These are phyloP conservation scores for Sebastes itinus DNA, from an alignment of 2,797 vertebrate species.

Conservation along the genomic window DNA sequence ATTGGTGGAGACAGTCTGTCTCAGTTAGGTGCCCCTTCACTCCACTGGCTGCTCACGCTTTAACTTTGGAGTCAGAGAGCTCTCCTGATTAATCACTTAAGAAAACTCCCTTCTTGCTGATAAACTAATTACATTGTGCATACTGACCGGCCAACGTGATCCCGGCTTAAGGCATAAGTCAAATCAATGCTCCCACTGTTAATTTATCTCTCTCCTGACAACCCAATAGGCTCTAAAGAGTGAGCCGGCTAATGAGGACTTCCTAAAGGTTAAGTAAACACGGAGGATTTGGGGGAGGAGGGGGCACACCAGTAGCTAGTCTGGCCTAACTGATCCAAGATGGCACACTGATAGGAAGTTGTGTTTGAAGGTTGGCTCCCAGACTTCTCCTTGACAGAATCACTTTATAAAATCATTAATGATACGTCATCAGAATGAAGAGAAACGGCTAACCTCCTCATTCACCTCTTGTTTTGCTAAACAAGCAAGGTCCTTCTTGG, in stretches of 20 bases:
- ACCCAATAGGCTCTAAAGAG: conserved; percentile 70
- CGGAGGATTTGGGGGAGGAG: conserved; percentile 42
- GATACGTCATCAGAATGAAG: not conserved
- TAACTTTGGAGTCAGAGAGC: conserved; percentile 41
- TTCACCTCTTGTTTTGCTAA: not conserved
- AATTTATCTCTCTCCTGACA: conserved; percentile 82
- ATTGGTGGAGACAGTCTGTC: not conserved
- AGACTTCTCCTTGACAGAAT: not conserved
- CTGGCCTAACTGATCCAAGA: conserved; percentile 13
- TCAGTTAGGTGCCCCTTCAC: conserved; percentile 30
- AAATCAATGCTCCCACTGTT: conserved; percentile 83
- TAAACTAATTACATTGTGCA: conserved; percentile 83
- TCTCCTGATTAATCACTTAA: conserved; percentile 79
- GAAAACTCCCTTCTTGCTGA: conserved; percentile 77
- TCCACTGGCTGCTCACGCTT: conserved; percentile 23
- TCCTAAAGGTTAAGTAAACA: conserved; percentile 86
- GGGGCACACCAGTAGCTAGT: conserved; percentile 12
- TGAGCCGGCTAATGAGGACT: conserved; percentile 81
- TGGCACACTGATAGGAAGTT: conserved; percentile 6
- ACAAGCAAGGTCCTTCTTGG: no score
- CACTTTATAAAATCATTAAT: not conserved
- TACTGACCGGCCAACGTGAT: conserved; percentile 79
- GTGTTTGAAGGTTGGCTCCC: not conserved
- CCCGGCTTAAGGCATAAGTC: conserved; percentile 81
- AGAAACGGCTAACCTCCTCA: not conserved